These are phyloP conservation scores for Sinodicranocentrus sp. DNA, from an alignment of 2,888 invertebrate species.

Conservation along the genomic window DNA sequence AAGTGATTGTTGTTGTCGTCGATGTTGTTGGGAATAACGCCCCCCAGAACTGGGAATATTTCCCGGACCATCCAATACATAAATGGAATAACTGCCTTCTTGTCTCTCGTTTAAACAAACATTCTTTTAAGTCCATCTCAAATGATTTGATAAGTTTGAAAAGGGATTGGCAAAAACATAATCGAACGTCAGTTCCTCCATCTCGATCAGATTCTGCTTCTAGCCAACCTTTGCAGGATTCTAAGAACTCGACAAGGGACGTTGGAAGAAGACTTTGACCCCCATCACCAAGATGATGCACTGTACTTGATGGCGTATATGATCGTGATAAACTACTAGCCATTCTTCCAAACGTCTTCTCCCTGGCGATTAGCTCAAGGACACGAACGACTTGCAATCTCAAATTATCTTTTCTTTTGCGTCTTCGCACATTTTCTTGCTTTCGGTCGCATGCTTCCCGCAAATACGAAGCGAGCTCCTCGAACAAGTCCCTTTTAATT, in stretches of 20 bases:
- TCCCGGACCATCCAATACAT: constrained; percentile 96
- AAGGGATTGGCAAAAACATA: constrained; percentile 73
- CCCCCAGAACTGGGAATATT: constrained; percentile 84
- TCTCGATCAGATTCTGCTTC: constrained; percentile 75
- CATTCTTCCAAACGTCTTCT: constrained; percentile 87
- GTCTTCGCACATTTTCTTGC: constrained; percentile 96
- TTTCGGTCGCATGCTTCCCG: constrained; percentile 98
- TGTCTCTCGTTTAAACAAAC: constrained; percentile 91
- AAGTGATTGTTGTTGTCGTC: constrained; percentile 41
- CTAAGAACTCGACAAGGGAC: constrained; percentile 74
- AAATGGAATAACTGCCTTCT: constrained; percentile 92
- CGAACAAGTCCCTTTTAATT: constrained; percentile 91
- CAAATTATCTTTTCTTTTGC: constrained; percentile 93
- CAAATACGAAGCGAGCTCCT: constrained; percentile 93
- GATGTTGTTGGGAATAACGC: constrained; percentile 55
- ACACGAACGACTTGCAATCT: constrained; percentile 94
- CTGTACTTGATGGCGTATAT: constrained; percentile 70
- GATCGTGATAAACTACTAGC: constrained; percentile 67
- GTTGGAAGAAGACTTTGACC: constrained; percentile 65
- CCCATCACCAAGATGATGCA: constrained; percentile 68
- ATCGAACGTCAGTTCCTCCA: constrained; percentile 74
- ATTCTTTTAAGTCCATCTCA: constrained; percentile 79
- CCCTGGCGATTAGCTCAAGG: constrained; percentile 94
- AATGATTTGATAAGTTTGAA: constrained; percentile 71
- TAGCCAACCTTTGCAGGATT: constrained; percentile 74